A percentile compares a stretch with the other conserved stretches of the same genome.
Conservation (phyloP, 2,797 vertebrate genomes). For the Malurus splendens region DNA sequence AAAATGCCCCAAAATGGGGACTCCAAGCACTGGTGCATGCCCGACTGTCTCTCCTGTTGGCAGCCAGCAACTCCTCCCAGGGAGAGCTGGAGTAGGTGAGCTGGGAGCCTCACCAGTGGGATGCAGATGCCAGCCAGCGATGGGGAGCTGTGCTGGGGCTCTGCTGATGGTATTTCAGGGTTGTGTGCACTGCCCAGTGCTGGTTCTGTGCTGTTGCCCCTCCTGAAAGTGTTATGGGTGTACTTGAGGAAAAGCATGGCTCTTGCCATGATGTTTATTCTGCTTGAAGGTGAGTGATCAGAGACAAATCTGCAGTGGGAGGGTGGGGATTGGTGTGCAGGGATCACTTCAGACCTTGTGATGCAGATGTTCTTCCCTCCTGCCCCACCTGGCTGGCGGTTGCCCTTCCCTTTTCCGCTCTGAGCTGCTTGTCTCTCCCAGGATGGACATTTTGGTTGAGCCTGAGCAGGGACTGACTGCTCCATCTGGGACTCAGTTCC, state of each 20-base stretch:
- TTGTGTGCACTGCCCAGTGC: neutral
- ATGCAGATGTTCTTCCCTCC: neutral
- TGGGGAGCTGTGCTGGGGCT: neutral
- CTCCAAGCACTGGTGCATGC: fast-evolving
- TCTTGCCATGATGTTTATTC: neutral
- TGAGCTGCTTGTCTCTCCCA: neutral
- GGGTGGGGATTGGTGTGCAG: neutral
- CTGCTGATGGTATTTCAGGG: fast-evolving
- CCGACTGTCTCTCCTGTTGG: fast-evolving
- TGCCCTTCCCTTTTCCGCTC: neutral
- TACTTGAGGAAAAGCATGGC: fast-evolving
- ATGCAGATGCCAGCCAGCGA: fast-evolving
- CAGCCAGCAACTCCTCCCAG: fast-evolving
- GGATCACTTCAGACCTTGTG: neutral
- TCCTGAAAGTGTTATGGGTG: fast-evolving
- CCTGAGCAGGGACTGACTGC: neutral
- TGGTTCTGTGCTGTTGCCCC: fast-evolving
- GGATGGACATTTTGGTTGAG: neutral
- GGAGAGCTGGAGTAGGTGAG: neutral
- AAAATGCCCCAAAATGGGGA: neutral
- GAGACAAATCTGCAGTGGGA: neutral
- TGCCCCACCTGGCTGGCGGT: neutral
- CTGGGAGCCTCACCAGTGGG: neutral
- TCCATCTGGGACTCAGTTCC: neutral
- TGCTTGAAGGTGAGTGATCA: neutral